These are phyloP conservation scores for Oncorhynchus tshawytscha DNA, from an alignment of 2,113 vertebrate genomes.

Conservation along the genomic window DNA sequence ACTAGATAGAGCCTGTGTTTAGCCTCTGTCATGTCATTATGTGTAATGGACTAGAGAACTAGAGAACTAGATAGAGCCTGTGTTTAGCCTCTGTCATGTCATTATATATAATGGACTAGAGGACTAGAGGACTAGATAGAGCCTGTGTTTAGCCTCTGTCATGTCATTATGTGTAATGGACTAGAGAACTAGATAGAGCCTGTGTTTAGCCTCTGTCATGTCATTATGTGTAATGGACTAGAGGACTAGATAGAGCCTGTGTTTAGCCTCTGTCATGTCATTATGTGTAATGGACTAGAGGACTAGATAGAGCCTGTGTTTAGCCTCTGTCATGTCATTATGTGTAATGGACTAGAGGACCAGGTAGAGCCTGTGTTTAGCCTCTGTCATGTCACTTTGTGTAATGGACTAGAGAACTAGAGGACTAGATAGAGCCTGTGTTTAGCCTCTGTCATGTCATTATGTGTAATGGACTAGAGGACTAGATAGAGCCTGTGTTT, in stretches of 20 bases:
- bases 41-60: conserved; percentile 33
- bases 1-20: too few relatives aligned
- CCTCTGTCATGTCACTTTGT: conserved; percentile 17
- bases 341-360: conserved; percentile 34
- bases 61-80: neutral
- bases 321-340: conserved; percentile 1
- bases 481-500: too few relatives aligned
- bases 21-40: too few relatives aligned
- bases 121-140: neutral
- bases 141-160: too few relatives aligned
- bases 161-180: conserved; percentile 39
- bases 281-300: conserved; percentile 41
- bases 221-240: conserved; percentile 40
- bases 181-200: neutral
- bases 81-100: too few relatives aligned
- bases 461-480: conserved; percentile 33
- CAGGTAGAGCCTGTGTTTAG: too few relatives aligned
- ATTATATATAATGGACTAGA: conserved; percentile 37
- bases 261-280: too few relatives aligned
- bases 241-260: neutral
- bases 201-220: too few relatives aligned
- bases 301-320: neutral
- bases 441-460: neutral
- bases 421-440: too few relatives aligned
- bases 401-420: conserved; percentile 16